Conservation (phyloP, 1,140 invertebrate species). For the Proales similis region DNA sequence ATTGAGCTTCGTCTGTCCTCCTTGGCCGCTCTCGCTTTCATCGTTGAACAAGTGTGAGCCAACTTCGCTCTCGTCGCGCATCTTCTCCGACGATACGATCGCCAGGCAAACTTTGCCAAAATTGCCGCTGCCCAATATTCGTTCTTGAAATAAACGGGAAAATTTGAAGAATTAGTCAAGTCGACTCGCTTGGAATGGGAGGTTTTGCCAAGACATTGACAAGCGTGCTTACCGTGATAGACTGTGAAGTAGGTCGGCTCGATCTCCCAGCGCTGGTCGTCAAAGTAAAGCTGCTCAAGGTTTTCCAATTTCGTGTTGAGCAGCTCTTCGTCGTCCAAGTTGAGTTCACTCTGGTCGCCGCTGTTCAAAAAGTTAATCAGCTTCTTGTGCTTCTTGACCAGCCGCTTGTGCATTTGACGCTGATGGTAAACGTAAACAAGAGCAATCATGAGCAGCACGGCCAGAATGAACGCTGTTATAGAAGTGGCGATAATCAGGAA, state of each 20-base stretch:
- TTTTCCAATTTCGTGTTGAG: background rate
- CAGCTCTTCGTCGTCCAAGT: background rate
- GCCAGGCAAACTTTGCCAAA: constrained; percentile 32
- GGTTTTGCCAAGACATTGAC: background rate
- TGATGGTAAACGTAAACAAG: background rate
- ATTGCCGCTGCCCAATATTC: constrained; percentile 21
- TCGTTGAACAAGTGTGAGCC: too few relatives aligned
- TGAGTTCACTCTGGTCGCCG: background rate
- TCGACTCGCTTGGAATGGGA: too few relatives aligned
- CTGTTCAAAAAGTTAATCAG: constrained; percentile 17
- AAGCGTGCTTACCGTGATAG: background rate
- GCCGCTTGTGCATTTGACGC: too few relatives aligned
- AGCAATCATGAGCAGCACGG: constrained; percentile 7
- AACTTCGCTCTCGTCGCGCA: too few relatives aligned
- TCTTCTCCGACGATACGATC: too few relatives aligned
- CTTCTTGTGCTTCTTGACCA: constrained; percentile 22
- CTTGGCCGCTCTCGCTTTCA: too few relatives aligned
- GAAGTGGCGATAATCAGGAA: constrained; percentile 3
- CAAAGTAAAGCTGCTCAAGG: constrained; percentile 19
- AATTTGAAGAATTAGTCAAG: too few relatives aligned
- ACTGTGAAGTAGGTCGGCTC: constrained; percentile 4
- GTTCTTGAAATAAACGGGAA: background rate
- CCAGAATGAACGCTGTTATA: background rate
- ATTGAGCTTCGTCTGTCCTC: too few relatives aligned
- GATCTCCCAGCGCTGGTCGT: constrained; percentile 34